phyloP scores from a whole-genome alignment of 2,113 vertebrate genomes.

The Notiomystis cincta region DNA sequence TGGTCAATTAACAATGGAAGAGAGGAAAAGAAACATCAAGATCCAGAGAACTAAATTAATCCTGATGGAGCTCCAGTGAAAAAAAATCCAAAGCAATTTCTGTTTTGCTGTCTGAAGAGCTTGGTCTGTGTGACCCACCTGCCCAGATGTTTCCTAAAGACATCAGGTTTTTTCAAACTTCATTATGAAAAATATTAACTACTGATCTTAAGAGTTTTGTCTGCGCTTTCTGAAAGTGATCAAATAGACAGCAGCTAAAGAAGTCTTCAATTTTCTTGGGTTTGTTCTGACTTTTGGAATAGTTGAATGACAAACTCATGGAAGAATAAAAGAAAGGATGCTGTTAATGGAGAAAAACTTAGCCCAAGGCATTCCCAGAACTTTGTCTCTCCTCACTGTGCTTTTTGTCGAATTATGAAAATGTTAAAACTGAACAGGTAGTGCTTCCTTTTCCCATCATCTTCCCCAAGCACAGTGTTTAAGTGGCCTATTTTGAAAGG shows the following conservation, averaged over 20 bases:
- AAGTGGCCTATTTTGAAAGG: slow-evolving; percentile 10
- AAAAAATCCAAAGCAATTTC: background rate
- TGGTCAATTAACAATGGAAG: background rate
- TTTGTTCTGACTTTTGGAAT: background rate
- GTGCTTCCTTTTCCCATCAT: background rate
- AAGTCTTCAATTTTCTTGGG: background rate
- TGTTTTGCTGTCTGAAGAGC: background rate
- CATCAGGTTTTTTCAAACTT: background rate
- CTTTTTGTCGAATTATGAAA: background rate
- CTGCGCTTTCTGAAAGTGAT: background rate
- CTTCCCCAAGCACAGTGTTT: background rate
- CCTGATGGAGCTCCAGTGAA: background rate
- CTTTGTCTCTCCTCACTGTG: background rate
- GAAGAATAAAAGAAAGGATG: background rate
- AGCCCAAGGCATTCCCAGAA: background rate
- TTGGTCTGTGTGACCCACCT: background rate
- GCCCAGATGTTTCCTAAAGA: background rate
- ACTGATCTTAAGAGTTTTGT: background rate
- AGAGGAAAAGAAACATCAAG: background rate
- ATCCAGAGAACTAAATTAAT: background rate
- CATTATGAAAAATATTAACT: background rate
- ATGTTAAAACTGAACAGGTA: background rate
- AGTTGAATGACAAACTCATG: background rate
- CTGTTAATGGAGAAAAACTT: background rate
- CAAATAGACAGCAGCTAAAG: background rate